Evolutionary conservation across 2,888 invertebrate species (phyloP).

Genomic region (Tholera decimalis): DNA sequence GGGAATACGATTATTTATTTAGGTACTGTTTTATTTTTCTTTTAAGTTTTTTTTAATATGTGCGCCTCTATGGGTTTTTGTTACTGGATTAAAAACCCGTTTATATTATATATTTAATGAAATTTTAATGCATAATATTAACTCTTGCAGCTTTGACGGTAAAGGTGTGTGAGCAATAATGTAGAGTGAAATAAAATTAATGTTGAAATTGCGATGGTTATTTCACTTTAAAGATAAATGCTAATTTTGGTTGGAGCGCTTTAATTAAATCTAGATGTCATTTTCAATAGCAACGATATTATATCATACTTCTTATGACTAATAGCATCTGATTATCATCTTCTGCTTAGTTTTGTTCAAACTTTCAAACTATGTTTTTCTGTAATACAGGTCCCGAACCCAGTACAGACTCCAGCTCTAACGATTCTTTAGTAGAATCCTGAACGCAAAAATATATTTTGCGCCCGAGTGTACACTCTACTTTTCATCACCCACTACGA

Average conservation of each 20-base stretch:
- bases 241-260: neutral
- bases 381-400: too few relatives aligned
- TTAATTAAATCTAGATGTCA: neutral
- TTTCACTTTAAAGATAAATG: neutral
- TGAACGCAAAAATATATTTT: too few relatives aligned
- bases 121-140: constrained; percentile 15
- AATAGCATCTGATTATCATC: neutral
- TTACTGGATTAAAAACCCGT: too few relatives aligned
- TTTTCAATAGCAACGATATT: neutral
- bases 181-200: neutral
- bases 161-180: neutral
- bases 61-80: neutral
- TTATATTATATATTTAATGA: too few relatives aligned
- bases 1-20: too few relatives aligned
- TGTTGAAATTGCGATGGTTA: neutral
- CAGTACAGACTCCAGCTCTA: too few relatives aligned
- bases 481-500: too few relatives aligned
- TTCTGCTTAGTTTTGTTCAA: too few relatives aligned
- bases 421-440: too few relatives aligned
- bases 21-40: too few relatives aligned
- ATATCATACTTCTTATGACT: neutral
- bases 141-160: neutral
- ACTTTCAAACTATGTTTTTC: too few relatives aligned
- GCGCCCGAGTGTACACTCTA: too few relatives aligned
- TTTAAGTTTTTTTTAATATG: neutral